Base-by-base conservation (phyloP, 2,888 invertebrate species). In the Nomada goodeniana region DNA sequence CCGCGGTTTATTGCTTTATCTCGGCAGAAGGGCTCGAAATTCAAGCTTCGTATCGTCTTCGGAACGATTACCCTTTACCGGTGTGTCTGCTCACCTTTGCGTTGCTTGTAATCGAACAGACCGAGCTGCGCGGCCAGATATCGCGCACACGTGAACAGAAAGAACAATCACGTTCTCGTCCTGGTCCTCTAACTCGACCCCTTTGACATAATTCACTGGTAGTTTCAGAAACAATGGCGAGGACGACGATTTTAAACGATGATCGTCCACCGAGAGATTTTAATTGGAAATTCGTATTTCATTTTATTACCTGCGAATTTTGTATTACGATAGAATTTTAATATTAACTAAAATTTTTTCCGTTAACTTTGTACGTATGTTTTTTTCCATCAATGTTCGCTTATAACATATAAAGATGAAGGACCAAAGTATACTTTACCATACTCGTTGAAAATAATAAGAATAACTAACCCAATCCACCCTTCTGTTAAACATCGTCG, bases 1-100 rank as follows among this genome's bases (percentile, higher is more conserved):
- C 55, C n/a, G 26, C 57, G 59, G 26, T 71, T 76, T 71, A 64
- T 76, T 42, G 76, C 71, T 63, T 70, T 57, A 64, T 53, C 76
- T 70, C 2, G 3, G 11, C 20, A 20, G n/a, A 57, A 13, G 55
- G 61, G 47, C 42, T 57, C 50, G 44, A 64, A 29, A 71, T 57
- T 50, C 71, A 42, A 42, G 50, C 53, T 11, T 7, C 26, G 47
- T 44, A 57, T 50, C 70, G 42, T 64, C 64, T 47, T 70, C 15
- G 50, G n/a, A n/a, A 36, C 63, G 50, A 42, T 44, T 36, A n/a
- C 50, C 64, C 63, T n/a, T 26, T 13, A 64, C 26, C 57, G 20
- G 70, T n/a, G 23, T 47, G 55, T 73, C 53, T 26, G 13, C 63
- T 44, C 36, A 47, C 23, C 29, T 60, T 74, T 60, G 50, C 59